Conservation (phyloP, 1,140 invertebrate species). For the Leptestheria dahalacensis region DNA sequence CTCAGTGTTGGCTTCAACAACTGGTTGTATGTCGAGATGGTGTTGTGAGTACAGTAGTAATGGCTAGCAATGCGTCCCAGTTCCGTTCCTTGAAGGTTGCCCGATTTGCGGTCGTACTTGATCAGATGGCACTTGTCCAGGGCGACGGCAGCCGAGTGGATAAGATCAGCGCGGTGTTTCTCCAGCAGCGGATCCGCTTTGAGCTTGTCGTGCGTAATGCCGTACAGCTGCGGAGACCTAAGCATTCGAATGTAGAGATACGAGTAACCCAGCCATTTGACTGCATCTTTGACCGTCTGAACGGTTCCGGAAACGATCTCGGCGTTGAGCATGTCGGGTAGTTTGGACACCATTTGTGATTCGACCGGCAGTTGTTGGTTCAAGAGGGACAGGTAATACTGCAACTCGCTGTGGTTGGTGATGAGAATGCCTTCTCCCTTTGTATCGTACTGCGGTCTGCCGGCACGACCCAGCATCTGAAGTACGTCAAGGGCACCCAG, state of each 20-base stretch:
- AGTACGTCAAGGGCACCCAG: slow-evolving; percentile 90
- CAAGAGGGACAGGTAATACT: slow-evolving; percentile 92
- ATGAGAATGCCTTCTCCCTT: slow-evolving; percentile 98
- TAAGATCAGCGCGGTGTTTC: slow-evolving; percentile 76
- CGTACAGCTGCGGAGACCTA: slow-evolving; percentile 71
- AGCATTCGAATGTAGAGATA: slow-evolving; percentile 91
- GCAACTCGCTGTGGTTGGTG: slow-evolving; percentile 95
- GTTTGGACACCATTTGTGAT: slow-evolving; percentile 63
- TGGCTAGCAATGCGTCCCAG: slow-evolving; percentile 93
- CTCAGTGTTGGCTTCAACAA: slow-evolving; percentile 88
- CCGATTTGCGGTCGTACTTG: slow-evolving; percentile 91
- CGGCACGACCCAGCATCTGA: slow-evolving; percentile 94
- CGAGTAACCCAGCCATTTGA: slow-evolving; percentile 90
- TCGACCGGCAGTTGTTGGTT: slow-evolving; percentile 92
- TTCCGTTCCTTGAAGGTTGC: slow-evolving; percentile 81
- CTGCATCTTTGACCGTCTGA: slow-evolving; percentile 86
- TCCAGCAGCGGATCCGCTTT: slow-evolving; percentile 73
- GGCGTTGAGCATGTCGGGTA: slow-evolving; percentile 95
- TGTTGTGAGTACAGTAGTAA: slow-evolving; percentile 95
- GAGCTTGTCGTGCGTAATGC: slow-evolving; percentile 61
- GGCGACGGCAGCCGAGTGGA: slow-evolving; percentile 88
- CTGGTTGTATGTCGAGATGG: slow-evolving; percentile 93
- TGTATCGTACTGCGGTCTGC: slow-evolving; percentile 94
- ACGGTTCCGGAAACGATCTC: slow-evolving; percentile 94
- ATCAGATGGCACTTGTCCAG: slow-evolving; percentile 83